These are phyloP conservation scores for Coleophora flavipennella DNA, from an alignment of 2,888 invertebrate genomes.

Conservation along the genomic window DNA sequence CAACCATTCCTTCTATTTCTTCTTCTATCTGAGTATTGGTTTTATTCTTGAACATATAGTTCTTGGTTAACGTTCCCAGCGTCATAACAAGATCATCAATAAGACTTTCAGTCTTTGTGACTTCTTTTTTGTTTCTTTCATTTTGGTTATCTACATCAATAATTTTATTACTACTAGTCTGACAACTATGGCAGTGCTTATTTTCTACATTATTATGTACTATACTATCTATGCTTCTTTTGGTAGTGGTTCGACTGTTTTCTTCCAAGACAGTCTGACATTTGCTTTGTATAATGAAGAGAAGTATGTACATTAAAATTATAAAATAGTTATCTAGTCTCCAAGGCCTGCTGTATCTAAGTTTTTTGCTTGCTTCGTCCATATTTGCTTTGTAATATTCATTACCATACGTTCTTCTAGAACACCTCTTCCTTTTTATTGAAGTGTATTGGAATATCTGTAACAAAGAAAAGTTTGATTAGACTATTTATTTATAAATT, in stretches of 20 bases:
- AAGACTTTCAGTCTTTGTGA: conserved; percentile 19
- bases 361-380: conserved; percentile 34
- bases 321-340: conserved; percentile 35
- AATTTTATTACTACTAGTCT: conserved; percentile 40
- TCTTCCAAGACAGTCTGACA: conserved; percentile 36
- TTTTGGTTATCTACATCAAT: conserved; percentile 20
- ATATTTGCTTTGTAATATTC: conserved; percentile 47
- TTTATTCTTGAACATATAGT: conserved; percentile 43
- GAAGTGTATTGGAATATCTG: conserved; percentile 38
- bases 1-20: conserved; percentile 70
- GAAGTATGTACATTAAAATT: conserved; percentile 40
- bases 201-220: conserved; percentile 44
- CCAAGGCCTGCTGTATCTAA: conserved; percentile 39
- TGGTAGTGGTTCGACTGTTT: conserved; percentile 45
- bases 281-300: conserved; percentile 34
- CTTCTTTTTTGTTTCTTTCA: conserved; percentile 18
- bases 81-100: conserved; percentile 41
- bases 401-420: conserved; percentile 36
- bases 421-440: conserved; percentile 14
- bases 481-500: too few relatives aligned
- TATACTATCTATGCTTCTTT: conserved; percentile 40
- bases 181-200: conserved; percentile 64
- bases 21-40: conserved; percentile 54
- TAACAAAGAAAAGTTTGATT: conserved; percentile 28
- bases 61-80: conserved; percentile 37